Percentiles rank a stretch among this genome's conserved stretches.
phyloP scores from a whole-genome alignment of 1,140 invertebrate species.

The Bombus haemorrhoidalis region DNA sequence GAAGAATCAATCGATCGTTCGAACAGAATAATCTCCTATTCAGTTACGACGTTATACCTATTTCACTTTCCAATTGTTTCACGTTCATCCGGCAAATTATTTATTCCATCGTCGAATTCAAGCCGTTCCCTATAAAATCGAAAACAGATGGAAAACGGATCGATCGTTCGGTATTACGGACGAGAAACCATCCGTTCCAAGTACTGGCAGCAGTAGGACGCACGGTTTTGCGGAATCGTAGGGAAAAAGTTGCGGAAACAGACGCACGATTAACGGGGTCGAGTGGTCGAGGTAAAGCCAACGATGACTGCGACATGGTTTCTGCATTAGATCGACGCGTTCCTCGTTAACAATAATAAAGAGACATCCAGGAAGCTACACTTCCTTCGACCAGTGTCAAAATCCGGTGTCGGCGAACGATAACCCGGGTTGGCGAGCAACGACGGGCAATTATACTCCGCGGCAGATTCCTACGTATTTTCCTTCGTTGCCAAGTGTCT shows the following conservation, averaged over 20 bases:
- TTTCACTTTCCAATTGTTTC: too few relatives aligned
- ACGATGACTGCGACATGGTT: constrained; percentile 73
- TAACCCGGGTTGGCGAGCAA: background rate
- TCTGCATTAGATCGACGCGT: constrained; percentile 79
- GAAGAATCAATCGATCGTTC: too few relatives aligned
- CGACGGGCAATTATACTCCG: constrained; percentile 17
- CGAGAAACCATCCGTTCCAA: constrained; percentile 5
- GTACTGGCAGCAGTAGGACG: constrained; percentile 22
- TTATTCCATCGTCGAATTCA: too few relatives aligned
- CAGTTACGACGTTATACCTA: too few relatives aligned
- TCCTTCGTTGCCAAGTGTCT: background rate
- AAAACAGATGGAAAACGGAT: background rate
- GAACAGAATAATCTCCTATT: too few relatives aligned
- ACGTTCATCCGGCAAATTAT: too few relatives aligned
- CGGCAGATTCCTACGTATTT: background rate
- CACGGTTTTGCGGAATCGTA: constrained; percentile 39
- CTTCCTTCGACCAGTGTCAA: constrained; percentile 61
- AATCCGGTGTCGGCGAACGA: constrained; percentile 52
- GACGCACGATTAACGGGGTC: constrained; percentile 72
- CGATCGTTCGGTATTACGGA: background rate
- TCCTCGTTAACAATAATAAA: constrained; percentile 77
- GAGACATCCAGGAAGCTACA: constrained; percentile 64
- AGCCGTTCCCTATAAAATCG: too few relatives aligned
- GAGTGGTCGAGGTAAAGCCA: constrained; percentile 56
- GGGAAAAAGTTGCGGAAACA: constrained; percentile 60